Evolutionary conservation across 2,888 invertebrate genomes (phyloP), one percentile per base, ranked within the genome.

Genomic region (Drosophila robusta): DNA sequence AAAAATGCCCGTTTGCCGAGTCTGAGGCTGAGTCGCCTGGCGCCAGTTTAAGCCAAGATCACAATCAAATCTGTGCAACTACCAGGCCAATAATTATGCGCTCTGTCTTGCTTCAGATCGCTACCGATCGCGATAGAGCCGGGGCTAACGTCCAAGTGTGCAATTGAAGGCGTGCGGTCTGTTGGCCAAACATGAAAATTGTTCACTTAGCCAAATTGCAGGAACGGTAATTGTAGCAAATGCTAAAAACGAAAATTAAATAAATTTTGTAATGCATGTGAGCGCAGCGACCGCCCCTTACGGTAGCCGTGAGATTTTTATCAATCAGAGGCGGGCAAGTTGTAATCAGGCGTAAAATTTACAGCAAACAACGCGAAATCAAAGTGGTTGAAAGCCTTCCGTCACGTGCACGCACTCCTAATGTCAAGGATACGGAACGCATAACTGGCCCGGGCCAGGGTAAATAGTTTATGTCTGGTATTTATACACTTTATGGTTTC

Each of bases 401-500:
- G 75, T 80, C 83, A 88, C 84, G 89, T 82, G 90, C 80, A 72
- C 56, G 74, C 79, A 78, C 87, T 89, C 74, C 65, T 72, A 70
- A 81, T 75, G 80, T 78, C 78, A 86, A 74, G 89, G 85, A 86
- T 75, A 89, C 71, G 51, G n/a, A 57, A 44, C 26, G 46, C 7
- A 51, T 24, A 55, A 58, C 51, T 49, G 29, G 18, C 34, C 42
- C n/a, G 55, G 66, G 56, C 44, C 57, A 56, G 75, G 63, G 58
- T 77, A 70, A 67, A 87, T 81, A 85, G 80, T 89, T 89, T 74
- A 64, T 67, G 66, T 61, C 62, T 83, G 61, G 83, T 73, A 89
- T 89, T 88, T 88, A 74, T 89, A 83, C 89, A 89, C 90, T 85
- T 85, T 85, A 85, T 89, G 90, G 89, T 89, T 85, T 85, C 87